phyloP scores from a whole-genome alignment of 1,140 invertebrate genomes.

The Goniozus legneri region DNA sequence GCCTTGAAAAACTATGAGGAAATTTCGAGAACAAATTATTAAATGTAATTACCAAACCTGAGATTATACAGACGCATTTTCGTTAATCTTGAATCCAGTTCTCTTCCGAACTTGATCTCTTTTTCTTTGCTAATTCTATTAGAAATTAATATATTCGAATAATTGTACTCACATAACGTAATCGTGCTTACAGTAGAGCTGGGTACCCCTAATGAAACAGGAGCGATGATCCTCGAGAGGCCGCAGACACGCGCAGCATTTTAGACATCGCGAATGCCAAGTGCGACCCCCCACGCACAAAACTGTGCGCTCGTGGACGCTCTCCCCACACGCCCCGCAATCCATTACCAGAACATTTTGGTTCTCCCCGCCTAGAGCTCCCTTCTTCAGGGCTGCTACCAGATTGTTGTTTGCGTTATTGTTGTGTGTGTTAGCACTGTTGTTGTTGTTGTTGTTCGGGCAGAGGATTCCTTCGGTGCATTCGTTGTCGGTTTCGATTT shows the following conservation, averaged over 20 bases:
- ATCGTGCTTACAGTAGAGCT: slow-evolving; percentile 50
- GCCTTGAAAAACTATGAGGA: no score
- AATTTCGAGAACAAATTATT: no score
- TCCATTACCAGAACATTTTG: slow-evolving; percentile 44
- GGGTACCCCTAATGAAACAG: slow-evolving; percentile 48
- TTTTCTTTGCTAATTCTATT: no score
- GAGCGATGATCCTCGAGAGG: slow-evolving; percentile 50
- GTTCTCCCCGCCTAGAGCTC: neutral
- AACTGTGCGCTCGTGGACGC: slow-evolving; percentile 46
- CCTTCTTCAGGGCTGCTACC: neutral
- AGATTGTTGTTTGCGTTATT: slow-evolving; percentile 2
- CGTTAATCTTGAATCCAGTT: no score
- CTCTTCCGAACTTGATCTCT: no score
- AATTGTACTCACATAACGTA: slow-evolving; percentile 50
- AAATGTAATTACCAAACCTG: no score
- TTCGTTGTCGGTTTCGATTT: slow-evolving; percentile 29
- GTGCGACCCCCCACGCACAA: slow-evolving; percentile 49
- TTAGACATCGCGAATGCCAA: slow-evolving; percentile 51
- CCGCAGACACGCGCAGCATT: slow-evolving; percentile 46
- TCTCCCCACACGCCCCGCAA: slow-evolving; percentile 50
- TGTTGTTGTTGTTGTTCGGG: slow-evolving; percentile 18
- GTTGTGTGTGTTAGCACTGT: slow-evolving; percentile 1
- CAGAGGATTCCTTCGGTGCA: slow-evolving; percentile 24
- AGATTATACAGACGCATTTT: no score
- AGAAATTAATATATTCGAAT: no score